Evolutionary conservation across 2,113 vertebrate species (phyloP), one percentile per base, ranked within the genome.

Genomic region (Chitala chitala): DNA sequence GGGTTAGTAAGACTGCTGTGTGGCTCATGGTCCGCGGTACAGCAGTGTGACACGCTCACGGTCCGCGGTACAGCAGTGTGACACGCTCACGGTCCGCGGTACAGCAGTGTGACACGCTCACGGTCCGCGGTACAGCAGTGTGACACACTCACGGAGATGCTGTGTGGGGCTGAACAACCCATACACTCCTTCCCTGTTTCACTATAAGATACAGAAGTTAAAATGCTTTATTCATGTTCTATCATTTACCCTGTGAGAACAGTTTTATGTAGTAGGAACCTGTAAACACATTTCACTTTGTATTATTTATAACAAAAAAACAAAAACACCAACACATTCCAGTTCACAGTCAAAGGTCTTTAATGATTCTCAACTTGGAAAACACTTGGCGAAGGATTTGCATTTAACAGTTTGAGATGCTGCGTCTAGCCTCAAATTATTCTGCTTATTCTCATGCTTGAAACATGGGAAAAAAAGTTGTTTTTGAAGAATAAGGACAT

Each of bases 261-360:
- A 66, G 54, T 63, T 77, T 78, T 72, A 68, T 53, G 44, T 72
- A 75, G 72, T 70, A 42, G 59, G 74, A 78, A 78, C 66, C 76
- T 70, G 65, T 33, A 75, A 78, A 78, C 58, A 77, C 61, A 77
- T 72, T 69, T 69, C 51, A 46, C 36, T 56, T 58, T 22, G 17
- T 64, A 66, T 51, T 66, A 48, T 74, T 53, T 53, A 66, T 68
- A 31, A 66, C 61, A 42, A 68, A 33, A 58, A 75, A 70, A 20
- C 17, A 58, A 51, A 42, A 29, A 54, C 55, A 10, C 36, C 61
- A 55, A 75, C 61, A 75, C 71, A 69, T 68, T 71, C 36, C 58
- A 44, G 53, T 61, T 74, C 76, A 69, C 65, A 78, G 46, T 55
- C 64, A 81, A 50, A 50, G 56, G 71, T 44, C 59, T 56, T 80